Evolutionary conservation across 1,140 invertebrate genomes (phyloP), one percentile per base, ranked within the genome.

Genomic region (Ladona fulva): DNA sequence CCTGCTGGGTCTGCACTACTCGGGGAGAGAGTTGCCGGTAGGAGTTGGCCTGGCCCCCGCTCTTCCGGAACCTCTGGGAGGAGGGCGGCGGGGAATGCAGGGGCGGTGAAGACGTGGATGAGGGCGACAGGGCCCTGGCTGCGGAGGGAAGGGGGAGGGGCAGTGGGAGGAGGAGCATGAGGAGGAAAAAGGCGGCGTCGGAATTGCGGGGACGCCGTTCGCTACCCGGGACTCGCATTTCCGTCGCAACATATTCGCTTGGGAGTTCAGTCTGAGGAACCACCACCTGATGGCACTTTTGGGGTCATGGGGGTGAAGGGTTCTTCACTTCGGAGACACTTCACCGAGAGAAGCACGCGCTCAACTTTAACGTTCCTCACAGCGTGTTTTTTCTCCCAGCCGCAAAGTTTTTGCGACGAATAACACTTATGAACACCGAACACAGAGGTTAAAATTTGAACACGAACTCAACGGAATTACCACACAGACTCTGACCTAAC

Each of bases 1-100:
- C 96, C 83, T 97, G 95, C 83, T 95, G 95, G 78, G 95, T 96
- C 80, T 91, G 89, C 42, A 96, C 93, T 78, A 94, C 92, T 80
- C 94, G 89, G 16, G 52, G 52, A 22, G 52, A 66, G 52, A 19
- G 52, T 22, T 66, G 52, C 52, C 16, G n/a, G 52, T 66, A 12
- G 14, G 52, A 12, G 16, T 12, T 16, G 52, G 14, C 5, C 52
- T 1, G 3, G 3, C 52, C 52, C 16, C 16, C 52, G 52, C 16
- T 22, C 52, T 66, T 66, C 52, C 52, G 52, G 52, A 22, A 3
- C 52, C 52, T 16, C 52, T 16, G 52, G 52, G 52, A 66, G 52
- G 52, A 12, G 5, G 52, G 52, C 1, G 52, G 14, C 52, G 52
- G 52, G 10, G 44, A 52, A 52, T 10, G 44, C 10, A 19, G 10